Evolutionary conservation across 2,113 vertebrate species (phyloP).

Genomic region (Cochlearius cochlearius): DNA sequence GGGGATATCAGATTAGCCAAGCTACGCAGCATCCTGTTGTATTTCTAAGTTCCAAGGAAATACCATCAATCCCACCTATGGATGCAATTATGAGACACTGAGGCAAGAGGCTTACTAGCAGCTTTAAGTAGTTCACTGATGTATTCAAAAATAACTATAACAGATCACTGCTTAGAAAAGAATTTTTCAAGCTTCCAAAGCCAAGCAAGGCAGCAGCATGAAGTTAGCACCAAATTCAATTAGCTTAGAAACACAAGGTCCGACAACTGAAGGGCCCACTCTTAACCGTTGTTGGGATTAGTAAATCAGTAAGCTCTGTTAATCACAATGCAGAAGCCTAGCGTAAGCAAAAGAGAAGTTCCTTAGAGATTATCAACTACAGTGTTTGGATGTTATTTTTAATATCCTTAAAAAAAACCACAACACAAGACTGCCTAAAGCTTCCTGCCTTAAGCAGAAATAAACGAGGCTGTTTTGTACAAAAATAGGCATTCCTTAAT

Average conservation of each 20-base stretch:
- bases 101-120: background rate
- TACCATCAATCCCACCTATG: background rate
- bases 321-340: background rate
- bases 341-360: background rate
- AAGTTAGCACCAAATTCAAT: background rate
- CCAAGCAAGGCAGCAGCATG: background rate
- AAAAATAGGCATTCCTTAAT: background rate
- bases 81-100: rapidly evolving
- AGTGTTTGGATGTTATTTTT: background rate
- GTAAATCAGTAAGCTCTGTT: rapidly evolving
- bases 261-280: background rate
- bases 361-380: background rate
- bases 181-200: background rate
- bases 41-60: background rate
- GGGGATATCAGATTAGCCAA: background rate
- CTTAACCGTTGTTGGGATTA: background rate
- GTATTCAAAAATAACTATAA: background rate
- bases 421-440: background rate
- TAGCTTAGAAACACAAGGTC: background rate
- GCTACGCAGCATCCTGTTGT: background rate
- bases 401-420: background rate
- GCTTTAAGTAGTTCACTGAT: background rate
- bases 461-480: background rate
- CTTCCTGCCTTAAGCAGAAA: background rate
- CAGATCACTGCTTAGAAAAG: background rate